Conservation (phyloP, 2,888 invertebrate genomes). For the Heliothis peltigera region DNA sequence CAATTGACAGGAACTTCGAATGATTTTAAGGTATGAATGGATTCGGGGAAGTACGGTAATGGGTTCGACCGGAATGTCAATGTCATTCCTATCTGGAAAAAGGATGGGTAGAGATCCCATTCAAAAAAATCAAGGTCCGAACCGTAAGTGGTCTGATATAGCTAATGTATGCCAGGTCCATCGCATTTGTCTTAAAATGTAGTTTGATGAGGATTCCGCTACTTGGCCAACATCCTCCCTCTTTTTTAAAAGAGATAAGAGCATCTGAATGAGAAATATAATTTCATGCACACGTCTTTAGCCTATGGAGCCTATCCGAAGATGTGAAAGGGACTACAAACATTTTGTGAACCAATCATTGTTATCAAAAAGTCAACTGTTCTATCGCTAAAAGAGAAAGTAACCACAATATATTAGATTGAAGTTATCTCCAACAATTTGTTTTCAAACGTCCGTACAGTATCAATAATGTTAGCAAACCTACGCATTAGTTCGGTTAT, state of each 20-base stretch:
- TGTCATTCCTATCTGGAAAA: slow-evolving; percentile 80
- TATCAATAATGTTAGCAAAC: slow-evolving; percentile 3
- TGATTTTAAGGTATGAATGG: slow-evolving; percentile 78
- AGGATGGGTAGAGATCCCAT: slow-evolving; percentile 71
- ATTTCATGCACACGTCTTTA: slow-evolving; percentile 1
- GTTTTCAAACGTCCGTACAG: slow-evolving; percentile 9
- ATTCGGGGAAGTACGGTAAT: slow-evolving; percentile 85
- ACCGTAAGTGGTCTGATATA: slow-evolving; percentile 60
- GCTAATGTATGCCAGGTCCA: slow-evolving; percentile 45
- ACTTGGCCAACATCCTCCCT: slow-evolving; percentile 24
- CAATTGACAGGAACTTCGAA: slow-evolving; percentile 22
- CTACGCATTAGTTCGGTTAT: slow-evolving; percentile 23
- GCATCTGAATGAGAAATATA: slow-evolving; percentile 5
- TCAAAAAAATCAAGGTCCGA: slow-evolving; percentile 65
- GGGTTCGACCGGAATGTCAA: slow-evolving; percentile 82
- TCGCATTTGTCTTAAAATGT: slow-evolving; percentile 45
- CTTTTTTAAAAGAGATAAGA: slow-evolving; percentile 12
- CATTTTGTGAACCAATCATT: no score
- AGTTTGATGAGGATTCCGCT: slow-evolving; percentile 33
- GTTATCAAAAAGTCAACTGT: no score
- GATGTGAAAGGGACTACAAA: no score
- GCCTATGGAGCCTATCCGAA: no score
- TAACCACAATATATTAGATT: slow-evolving; percentile 5
- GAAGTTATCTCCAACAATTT: slow-evolving; percentile 13
- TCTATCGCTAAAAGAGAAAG: background rate